Conservation (phyloP, 2,888 invertebrate genomes). For the Netelia virgata region DNA sequence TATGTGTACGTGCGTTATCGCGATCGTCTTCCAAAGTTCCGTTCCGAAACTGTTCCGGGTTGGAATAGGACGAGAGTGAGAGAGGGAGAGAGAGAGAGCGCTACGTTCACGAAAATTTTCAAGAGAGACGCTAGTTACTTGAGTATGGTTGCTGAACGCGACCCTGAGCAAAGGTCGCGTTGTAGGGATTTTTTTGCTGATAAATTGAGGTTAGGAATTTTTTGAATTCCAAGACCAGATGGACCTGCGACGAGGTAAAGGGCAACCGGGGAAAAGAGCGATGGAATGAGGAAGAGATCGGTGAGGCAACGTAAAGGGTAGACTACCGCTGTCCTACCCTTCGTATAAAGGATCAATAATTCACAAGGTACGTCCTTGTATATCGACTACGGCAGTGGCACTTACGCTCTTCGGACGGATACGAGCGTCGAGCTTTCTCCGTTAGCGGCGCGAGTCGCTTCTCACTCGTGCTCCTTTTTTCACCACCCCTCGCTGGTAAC, state of each 20-base stretch:
- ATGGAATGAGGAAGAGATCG: conserved; percentile 28
- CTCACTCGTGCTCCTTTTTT: conserved; percentile 8
- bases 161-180: neutral
- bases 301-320: conserved; percentile 26
- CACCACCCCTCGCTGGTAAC: conserved; percentile 7
- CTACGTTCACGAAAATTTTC: conserved; percentile 35
- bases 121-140: conserved; percentile 29
- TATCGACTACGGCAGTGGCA: conserved; percentile 57
- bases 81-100: neutral
- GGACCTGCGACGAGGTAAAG: neutral
- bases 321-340: neutral
- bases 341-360: conserved; percentile 64
- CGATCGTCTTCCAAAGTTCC: too few relatives aligned
- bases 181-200: neutral
- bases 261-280: neutral
- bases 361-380: conserved; percentile 62
- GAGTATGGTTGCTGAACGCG: neutral
- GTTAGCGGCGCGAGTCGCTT: conserved; percentile 53
- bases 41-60: too few relatives aligned
- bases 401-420: conserved; percentile 48
- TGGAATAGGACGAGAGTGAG: neutral
- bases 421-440: conserved; percentile 57
- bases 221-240: neutral
- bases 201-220: neutral
- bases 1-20: neutral